Base-by-base conservation (phyloP, 2,888 invertebrate species). In the Amphipyra berbera region DNA sequence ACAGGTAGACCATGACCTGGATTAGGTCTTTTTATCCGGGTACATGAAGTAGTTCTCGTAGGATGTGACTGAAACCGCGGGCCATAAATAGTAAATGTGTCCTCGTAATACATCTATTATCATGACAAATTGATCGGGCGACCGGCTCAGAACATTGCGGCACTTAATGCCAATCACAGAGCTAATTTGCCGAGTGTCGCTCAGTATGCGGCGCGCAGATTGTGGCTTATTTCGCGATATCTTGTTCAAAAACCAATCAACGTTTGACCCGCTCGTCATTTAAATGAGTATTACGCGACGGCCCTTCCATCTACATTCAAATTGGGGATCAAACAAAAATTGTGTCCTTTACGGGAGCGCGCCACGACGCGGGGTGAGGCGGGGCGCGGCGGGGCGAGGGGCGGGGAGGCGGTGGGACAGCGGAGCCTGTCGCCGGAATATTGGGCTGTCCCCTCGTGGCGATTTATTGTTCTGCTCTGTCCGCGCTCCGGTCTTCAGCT, bases 251-350 rank as follows among this genome's bases (percentile, higher is more conserved):
- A 81, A 69, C 68, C 82, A 65, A 77, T 76, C 68, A 70, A 70
- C 70, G 64, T 73, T 73, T 71, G 76, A 72, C 76, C 71, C 75
- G 73, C 66, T 76, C 60, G 76, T 73, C 73, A 78, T 88, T 87
- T 82, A 80, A 84, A 89, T 86, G 82, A 84, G 82, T 83, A 85
- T 87, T 81, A 85, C 81, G 72, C 78, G 45, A 52, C 72, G 79
- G 69, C 69, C 76, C 77, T 21, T 81, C 78, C 75, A 86, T 88
- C 83, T 86, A 81, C 83, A 88, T 88, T 85, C 80, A 86, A 88
- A 89, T 88, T 86, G 81, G 70, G 85, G 86, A 86, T 89, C 87
- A 87, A 88, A 87, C 84, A 84, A 86, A 88, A 85, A 86, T 84
- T 77, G 76, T 64, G 76, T 66, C 68, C 71, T 76, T 63, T 73